Base-by-base conservation (phyloP, 2,113 vertebrate species). In the Paradoxurus hermaphroditus region DNA sequence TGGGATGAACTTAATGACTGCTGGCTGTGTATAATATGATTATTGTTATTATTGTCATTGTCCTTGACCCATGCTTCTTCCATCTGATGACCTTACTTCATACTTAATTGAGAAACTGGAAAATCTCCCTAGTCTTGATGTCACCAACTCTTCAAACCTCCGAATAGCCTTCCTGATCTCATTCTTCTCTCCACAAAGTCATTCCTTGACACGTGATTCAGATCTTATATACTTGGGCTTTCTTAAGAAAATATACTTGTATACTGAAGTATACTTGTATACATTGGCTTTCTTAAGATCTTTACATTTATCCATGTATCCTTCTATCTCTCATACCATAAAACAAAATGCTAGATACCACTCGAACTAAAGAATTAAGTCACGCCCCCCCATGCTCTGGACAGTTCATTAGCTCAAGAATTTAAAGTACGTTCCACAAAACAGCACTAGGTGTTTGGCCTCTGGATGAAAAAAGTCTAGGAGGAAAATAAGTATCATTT, bases 391-490 rank as follows among this genome's bases (percentile, higher is more conserved):
- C 23, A 46, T 1, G 4, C 39, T 82, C 70, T 83, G 44, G 11
- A 49, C 8, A 85, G 29, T 53, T 6, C n/a, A 41, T 81, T 44
- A 77, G 31, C 19, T 56, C 81, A 92, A 87, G 15, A 84, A 65
- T 21, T 46, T 72, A 94, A 94, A 78, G 18, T 27, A 73, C n/a
- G 7, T 75, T 94, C 56, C 46, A 95, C 46, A 91, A 79, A 94
- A 90, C 65, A 29, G 46, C 36, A 0, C 5, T 70, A 41, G n/a
- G 59, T 90, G 49, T 90, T 86, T 67, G 5, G 84, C 73, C 49
- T 97, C 86, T 62, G 72, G 56, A 39, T 91, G 53, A 34, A 97
- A 68, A 97, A 82, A 75, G 79, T 98, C 78, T 87, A 96, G 79
- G 86, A 96, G 44, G 14, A 77, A 56, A 93, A 46, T 68, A 65